These are phyloP conservation scores for Baccha elongata DNA, from an alignment of 2,888 invertebrate species.

Conservation along the genomic window DNA sequence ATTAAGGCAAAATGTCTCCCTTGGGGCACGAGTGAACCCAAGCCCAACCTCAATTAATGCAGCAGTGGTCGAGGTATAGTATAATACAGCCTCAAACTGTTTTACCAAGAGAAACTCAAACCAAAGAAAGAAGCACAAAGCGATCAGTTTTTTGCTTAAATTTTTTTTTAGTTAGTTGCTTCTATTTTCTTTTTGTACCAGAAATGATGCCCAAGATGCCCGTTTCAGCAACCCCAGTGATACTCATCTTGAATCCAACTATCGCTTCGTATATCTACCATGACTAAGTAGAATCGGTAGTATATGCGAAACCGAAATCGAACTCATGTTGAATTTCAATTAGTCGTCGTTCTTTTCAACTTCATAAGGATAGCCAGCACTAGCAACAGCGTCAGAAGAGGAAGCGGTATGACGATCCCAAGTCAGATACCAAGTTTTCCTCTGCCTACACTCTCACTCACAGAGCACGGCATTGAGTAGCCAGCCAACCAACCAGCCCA, in stretches of 20 bases:
- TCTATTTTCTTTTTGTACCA: conserved; percentile 35
- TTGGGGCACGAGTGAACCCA: conserved; percentile 73
- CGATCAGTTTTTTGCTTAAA: conserved; percentile 10
- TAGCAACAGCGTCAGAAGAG: conserved; percentile 28
- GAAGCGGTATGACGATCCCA: conserved; percentile 64
- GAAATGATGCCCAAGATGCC: conserved; percentile 71
- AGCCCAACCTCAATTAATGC: conserved; percentile 72
- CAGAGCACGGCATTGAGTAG: conserved; percentile 23
- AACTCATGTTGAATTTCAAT: conserved; percentile 76
- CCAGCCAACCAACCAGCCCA: conserved; percentile 34
- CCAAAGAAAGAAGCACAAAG: conserved; percentile 47
- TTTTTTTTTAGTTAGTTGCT: not conserved
- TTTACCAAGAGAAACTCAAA: conserved; percentile 60
- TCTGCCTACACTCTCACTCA: conserved; percentile 63
- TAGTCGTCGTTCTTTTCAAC: conserved; percentile 74
- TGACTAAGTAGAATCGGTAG: conserved; percentile 71
- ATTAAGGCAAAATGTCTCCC: conserved; percentile 76
- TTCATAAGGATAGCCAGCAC: conserved; percentile 64
- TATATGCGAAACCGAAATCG: conserved; percentile 72
- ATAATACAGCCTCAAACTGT: conserved; percentile 22
- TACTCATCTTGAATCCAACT: conserved; percentile 68
- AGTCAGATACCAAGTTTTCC: conserved; percentile 64
- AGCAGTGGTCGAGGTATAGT: conserved; percentile 32
- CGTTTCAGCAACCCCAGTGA: conserved; percentile 63
- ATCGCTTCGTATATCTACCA: conserved; percentile 72